Percentiles rank a stretch among this genome's conserved stretches.
Evolutionary conservation across 2,888 invertebrate species (phyloP).

Genomic region (Bembecia ichneumoniformis): DNA sequence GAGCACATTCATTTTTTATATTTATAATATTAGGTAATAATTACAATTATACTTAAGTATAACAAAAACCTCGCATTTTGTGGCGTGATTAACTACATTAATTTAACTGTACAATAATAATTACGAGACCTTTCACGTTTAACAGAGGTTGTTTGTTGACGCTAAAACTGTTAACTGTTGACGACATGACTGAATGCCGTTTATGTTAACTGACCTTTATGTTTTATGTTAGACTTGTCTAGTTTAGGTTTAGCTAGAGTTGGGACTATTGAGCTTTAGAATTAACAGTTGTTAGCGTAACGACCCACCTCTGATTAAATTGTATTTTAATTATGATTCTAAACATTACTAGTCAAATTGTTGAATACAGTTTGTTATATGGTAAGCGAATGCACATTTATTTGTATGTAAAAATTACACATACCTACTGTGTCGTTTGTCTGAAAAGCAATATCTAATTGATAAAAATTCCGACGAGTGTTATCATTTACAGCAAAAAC

Average conservation of each 20-base stretch:
- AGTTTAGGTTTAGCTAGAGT: too few species aligned
- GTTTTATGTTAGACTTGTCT: too few species aligned
- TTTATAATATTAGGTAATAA: constrained; percentile 32
- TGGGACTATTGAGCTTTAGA: too few species aligned
- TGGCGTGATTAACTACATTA: constrained; percentile 69
- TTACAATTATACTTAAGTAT: constrained; percentile 51
- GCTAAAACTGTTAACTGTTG: too few species aligned
- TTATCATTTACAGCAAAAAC: too few species aligned
- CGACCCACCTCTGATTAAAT: neutral
- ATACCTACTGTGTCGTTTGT: neutral
- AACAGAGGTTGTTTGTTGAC: constrained; percentile 11
- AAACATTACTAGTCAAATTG: constrained; percentile 49
- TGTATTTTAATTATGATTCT: constrained; percentile 34
- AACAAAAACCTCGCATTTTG: constrained; percentile 65
- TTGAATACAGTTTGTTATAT: constrained; percentile 28
- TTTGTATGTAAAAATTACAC: neutral
- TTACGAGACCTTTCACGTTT: constrained; percentile 68
- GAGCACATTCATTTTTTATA: constrained; percentile 61
- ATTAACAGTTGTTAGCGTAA: too few species aligned
- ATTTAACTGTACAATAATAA: constrained; percentile 70
- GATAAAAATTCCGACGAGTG: too few species aligned
- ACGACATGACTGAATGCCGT: too few species aligned
- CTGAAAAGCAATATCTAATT: neutral
- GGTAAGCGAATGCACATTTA: neutral
- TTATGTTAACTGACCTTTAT: too few species aligned